Evolutionary conservation across 2,888 invertebrate species (phyloP).

Genomic region (Eupelmus urozonus): DNA sequence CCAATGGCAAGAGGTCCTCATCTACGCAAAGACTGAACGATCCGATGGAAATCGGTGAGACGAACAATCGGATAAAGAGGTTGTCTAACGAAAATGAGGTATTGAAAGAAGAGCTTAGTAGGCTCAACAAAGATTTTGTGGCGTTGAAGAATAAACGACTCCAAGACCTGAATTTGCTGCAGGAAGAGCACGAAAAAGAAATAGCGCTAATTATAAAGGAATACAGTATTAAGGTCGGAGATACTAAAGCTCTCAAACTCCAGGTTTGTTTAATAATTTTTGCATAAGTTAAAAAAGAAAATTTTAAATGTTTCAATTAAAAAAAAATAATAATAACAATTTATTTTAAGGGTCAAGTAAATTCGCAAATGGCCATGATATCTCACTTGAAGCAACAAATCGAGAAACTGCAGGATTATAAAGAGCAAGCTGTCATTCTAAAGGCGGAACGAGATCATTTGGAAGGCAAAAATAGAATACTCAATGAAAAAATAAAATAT

Average conservation of each 20-base stretch:
- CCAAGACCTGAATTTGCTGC: conserved; percentile 85
- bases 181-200: conserved; percentile 77
- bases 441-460: conserved; percentile 80
- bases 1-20: conserved; percentile 67
- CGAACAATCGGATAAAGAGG: conserved; percentile 78
- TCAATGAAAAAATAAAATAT: conserved; percentile 74
- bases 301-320: not conserved
- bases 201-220: conserved; percentile 75
- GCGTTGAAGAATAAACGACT: conserved; percentile 87
- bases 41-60: conserved; percentile 75
- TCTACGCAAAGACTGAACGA: conserved; percentile 73
- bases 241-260: conserved; percentile 75
- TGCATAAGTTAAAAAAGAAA: not conserved
- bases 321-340: not conserved
- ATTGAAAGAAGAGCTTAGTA: conserved; percentile 83
- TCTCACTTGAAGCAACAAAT: conserved; percentile 76
- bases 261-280: conserved; percentile 66
- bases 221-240: conserved; percentile 72
- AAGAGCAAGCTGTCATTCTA: conserved; percentile 79
- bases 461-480: conserved; percentile 76
- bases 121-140: conserved; percentile 87
- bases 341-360: conserved; percentile 80
- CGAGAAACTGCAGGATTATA: conserved; percentile 83
- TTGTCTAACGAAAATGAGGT: conserved; percentile 79
- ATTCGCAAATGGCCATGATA: conserved; percentile 80